phyloP scores from a whole-genome alignment of 2,113 vertebrate species.

The Phalacrocorax carbo region DNA sequence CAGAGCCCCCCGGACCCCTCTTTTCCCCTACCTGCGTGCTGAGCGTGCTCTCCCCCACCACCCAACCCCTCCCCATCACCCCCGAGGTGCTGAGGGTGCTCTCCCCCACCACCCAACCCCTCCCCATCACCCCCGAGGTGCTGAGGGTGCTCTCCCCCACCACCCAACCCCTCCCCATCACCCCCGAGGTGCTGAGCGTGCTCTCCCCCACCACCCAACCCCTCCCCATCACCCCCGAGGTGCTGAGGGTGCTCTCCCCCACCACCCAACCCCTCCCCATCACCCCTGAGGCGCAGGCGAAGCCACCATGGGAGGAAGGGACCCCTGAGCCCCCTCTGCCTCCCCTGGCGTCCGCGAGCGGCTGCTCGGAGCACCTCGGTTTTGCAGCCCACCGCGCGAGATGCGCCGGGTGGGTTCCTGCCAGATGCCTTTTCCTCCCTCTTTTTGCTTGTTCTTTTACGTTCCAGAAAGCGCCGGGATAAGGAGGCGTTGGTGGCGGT shows the following conservation, averaged over 20 bases:
- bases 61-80: rapidly evolving
- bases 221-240: background rate
- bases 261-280: rapidly evolving
- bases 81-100: background rate
- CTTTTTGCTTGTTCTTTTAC: rapidly evolving
- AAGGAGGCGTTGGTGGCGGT: rapidly evolving
- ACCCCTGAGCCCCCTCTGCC: rapidly evolving
- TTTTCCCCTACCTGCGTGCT: background rate
- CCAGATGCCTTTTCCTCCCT: rapidly evolving
- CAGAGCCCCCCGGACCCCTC: background rate
- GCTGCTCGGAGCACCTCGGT: rapidly evolving
- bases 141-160: background rate
- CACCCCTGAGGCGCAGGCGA: rapidly evolving
- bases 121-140: background rate
- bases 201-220: too few species aligned
- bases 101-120: rapidly evolving
- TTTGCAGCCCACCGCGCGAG: rapidly evolving
- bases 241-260: background rate
- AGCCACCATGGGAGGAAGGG: background rate
- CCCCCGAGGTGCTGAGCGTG: too few species aligned
- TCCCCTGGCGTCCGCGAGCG: rapidly evolving
- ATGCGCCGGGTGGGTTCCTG: rapidly evolving
- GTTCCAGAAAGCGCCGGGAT: rapidly evolving
- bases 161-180: rapidly evolving
- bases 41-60: background rate